phyloP scores from a whole-genome alignment of 1,140 invertebrate genomes.

The Cydia fagiglandana region DNA sequence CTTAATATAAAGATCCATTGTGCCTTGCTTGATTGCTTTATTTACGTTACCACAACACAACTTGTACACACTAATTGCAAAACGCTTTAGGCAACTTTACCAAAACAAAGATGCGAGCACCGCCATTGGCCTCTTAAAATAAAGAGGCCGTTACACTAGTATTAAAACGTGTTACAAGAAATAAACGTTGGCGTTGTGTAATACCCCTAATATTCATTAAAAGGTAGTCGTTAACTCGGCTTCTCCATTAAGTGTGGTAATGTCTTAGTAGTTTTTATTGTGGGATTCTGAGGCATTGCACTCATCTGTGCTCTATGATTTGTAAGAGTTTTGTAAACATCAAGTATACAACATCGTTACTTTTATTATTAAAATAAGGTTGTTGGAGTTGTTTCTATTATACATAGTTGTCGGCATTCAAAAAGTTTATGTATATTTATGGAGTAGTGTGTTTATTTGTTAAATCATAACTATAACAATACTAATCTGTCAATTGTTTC shows the following conservation, averaged over 20 bases:
- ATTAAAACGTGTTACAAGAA: slow-evolving; percentile 22
- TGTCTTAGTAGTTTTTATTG: slow-evolving; percentile 22
- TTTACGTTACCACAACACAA: background rate
- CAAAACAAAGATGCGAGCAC: slow-evolving; percentile 23
- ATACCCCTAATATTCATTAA: slow-evolving; percentile 30
- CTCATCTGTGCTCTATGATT: background rate
- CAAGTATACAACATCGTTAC: background rate
- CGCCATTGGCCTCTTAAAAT: background rate
- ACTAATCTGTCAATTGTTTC: background rate
- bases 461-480: background rate
- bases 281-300: background rate
- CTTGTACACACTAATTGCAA: slow-evolving; percentile 27
- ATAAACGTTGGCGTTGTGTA: slow-evolving; percentile 10
- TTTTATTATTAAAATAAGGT: no score
- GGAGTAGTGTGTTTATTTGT: no score
- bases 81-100: slow-evolving; percentile 5
- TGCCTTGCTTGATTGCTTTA: background rate
- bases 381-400: no score
- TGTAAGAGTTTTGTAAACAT: slow-evolving; percentile 10
- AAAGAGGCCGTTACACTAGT: slow-evolving; percentile 17
- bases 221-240: slow-evolving; percentile 30
- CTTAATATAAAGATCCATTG: background rate
- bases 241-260: slow-evolving; percentile 28
- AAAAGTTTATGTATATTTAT: no score
- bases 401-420: no score